Percentiles rank a stretch among this genome's conserved stretches.
Evolutionary conservation across 2,888 invertebrate species (phyloP).

Genomic region (Caenorhabditis sp.): DNA sequence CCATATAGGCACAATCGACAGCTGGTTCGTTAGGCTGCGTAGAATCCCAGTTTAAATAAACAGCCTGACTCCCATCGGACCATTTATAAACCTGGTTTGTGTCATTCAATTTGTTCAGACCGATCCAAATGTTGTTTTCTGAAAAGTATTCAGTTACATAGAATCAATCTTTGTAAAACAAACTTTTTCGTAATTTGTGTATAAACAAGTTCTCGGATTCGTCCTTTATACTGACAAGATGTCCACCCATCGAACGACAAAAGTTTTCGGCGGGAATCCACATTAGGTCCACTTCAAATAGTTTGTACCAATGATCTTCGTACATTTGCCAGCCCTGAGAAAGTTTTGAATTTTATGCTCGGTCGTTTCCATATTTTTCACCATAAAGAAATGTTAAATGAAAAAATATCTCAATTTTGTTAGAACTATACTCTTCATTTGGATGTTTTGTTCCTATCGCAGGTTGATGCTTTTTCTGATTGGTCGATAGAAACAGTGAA

Average conservation of each 20-base stretch:
- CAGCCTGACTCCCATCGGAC: slow-evolving; percentile 57
- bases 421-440: no score
- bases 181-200: slow-evolving; percentile 63
- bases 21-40: slow-evolving; percentile 66
- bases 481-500: no score
- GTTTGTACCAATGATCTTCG: slow-evolving; percentile 61
- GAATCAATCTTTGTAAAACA: neutral
- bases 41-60: slow-evolving; percentile 65
- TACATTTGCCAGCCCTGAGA: slow-evolving; percentile 62
- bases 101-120: slow-evolving; percentile 63
- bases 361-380: no score
- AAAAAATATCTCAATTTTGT: no score
- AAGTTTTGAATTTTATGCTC: no score
- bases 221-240: slow-evolving; percentile 61
- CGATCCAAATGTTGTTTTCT: slow-evolving; percentile 69
- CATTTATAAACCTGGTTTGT: slow-evolving; percentile 60
- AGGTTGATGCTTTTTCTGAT: no score
- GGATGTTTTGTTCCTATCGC: no score
- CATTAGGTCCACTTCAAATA: slow-evolving; percentile 65
- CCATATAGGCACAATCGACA: slow-evolving; percentile 67
- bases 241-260: slow-evolving; percentile 64
- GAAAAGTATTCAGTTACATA: no score
- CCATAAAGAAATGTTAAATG: no score
- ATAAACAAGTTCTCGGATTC: slow-evolving; percentile 65
- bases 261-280: slow-evolving; percentile 69